Percentiles rank a stretch among this genome's conserved stretches.
phyloP scores from a whole-genome alignment of 2,888 invertebrate genomes.

The Osedax frankpressi region DNA sequence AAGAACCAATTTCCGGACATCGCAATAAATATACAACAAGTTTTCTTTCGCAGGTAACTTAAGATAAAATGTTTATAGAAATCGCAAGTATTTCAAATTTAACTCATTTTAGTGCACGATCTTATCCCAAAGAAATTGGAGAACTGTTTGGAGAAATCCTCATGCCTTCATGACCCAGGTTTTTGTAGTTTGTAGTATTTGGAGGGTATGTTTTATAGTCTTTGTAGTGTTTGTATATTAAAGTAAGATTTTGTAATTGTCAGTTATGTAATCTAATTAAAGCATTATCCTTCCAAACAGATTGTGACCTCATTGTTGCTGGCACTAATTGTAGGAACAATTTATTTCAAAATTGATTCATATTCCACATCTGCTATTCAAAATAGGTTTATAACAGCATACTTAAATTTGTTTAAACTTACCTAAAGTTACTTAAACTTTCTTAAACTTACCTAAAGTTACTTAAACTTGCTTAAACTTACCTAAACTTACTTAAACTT shows the following conservation, averaged over 20 bases:
- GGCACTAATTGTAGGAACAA: slow-evolving; percentile 41
- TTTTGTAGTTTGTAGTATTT: no score
- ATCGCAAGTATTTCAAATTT: not conserved
- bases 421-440: no score
- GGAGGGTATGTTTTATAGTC: no score
- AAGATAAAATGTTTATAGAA: not conserved
- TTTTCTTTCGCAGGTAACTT: not conserved
- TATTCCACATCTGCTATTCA: slow-evolving; percentile 38
- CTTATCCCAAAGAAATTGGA: slow-evolving; percentile 31
- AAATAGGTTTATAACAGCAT: slow-evolving; percentile 38
- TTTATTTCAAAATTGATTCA: slow-evolving; percentile 40
- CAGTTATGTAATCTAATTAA: no score
- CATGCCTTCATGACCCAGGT: slow-evolving; percentile 29
- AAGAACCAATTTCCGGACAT: not conserved
- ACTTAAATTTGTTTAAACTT: no score
- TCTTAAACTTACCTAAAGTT: no score
- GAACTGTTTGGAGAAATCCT: slow-evolving; percentile 41
- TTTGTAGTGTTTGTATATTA: no score
- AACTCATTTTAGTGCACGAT: slow-evolving; percentile 23
- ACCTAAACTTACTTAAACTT: no score
- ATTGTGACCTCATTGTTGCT: slow-evolving; percentile 37
- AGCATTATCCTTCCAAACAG: slow-evolving; percentile 31
- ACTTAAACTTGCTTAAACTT: no score
- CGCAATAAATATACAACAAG: not conserved
- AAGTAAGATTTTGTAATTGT: no score